Percentiles rank a stretch among this genome's conserved stretches.
Conservation (phyloP, 1,140 invertebrate genomes). For the Calosoma granatense region DNA sequence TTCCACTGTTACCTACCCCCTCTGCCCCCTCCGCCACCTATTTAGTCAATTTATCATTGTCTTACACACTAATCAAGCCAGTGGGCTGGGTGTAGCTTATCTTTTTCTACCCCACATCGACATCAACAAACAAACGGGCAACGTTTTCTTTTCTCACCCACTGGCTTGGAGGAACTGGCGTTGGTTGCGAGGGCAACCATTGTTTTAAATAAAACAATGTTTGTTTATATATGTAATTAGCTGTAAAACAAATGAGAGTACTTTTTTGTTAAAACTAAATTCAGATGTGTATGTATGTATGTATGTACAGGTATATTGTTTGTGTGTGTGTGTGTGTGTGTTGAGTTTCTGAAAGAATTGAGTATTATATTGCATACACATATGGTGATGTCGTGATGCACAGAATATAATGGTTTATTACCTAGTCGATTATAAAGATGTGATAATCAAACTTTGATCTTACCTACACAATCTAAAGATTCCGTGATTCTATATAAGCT, state of each 20-base stretch:
- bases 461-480: too few relatives aligned
- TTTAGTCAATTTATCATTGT: conserved; percentile 10
- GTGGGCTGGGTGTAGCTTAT: neutral
- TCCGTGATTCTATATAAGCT: too few relatives aligned
- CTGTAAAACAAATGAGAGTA: neutral
- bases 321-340: neutral
- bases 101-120: neutral
- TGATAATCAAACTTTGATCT: too few relatives aligned
- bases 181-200: too few relatives aligned
- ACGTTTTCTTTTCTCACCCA: neutral
- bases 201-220: neutral
- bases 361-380: neutral
- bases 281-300: neutral
- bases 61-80: conserved; percentile 6
- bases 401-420: too few relatives aligned
- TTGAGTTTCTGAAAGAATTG: neutral
- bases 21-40: too few relatives aligned
- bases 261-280: neutral
- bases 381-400: too few relatives aligned
- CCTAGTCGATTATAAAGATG: too few relatives aligned
- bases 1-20: neutral
- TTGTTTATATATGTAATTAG: conserved; percentile 8
- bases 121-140: neutral
- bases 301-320: neutral
- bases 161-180: neutral